phyloP scores from a whole-genome alignment of 92 coral and sea anemone genomes.

The Ricordea florida region DNA sequence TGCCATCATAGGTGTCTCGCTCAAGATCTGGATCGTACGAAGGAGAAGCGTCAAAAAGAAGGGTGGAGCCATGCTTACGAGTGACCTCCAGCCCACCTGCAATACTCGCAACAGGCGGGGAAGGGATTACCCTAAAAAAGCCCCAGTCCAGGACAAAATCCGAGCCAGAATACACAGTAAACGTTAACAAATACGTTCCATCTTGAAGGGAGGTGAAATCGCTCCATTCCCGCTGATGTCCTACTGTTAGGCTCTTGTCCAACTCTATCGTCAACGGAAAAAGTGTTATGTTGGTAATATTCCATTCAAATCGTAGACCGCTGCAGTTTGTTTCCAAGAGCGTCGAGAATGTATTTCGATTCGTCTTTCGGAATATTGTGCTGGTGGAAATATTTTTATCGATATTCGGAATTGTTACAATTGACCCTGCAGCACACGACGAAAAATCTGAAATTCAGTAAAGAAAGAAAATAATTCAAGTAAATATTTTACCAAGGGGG shows the following conservation, averaged over 20 bases:
- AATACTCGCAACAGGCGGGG: constrained; percentile 28
- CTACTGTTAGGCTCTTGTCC: not conserved
- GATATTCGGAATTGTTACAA: not conserved
- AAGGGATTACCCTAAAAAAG: not conserved
- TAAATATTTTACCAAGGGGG: too few species aligned
- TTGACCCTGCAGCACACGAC: not conserved
- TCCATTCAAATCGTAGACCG: constrained; percentile 10
- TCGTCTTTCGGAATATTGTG: not conserved
- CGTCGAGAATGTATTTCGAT: not conserved
- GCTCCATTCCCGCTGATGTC: not conserved
- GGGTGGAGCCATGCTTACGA: not conserved
- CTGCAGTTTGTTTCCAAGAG: not conserved
- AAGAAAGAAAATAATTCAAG: not conserved
- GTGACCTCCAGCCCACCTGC: constrained; percentile 11
- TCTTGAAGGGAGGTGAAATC: not conserved
- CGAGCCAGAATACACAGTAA: not conserved
- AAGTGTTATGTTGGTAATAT: not conserved
- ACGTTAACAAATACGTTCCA: constrained; percentile 14
- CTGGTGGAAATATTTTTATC: not conserved
- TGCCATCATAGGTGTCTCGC: not conserved
- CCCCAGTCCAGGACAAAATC: constrained; percentile 14
- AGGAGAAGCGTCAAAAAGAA: constrained; percentile 4
- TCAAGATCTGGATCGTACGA: constrained; percentile 19
- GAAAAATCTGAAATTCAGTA: constrained; percentile 5
- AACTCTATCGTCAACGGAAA: not conserved